Evolutionary conservation across 1,140 invertebrate species (phyloP), one percentile per base, ranked within the genome.

Genomic region (Leptonema lineaticorne): DNA sequence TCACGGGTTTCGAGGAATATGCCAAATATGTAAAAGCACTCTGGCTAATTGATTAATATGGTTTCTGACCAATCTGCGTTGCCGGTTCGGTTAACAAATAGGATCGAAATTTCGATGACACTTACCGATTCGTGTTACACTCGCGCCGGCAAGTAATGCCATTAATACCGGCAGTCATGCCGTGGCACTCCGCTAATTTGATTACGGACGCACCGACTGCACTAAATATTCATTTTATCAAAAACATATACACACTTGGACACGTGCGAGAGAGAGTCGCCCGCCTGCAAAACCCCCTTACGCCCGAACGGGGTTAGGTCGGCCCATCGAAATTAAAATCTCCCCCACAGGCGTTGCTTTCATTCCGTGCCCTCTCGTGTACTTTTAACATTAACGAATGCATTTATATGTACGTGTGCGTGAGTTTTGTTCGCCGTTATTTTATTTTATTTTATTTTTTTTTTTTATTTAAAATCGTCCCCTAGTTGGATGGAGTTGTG

Each of bases 161-260:
- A n/a, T n/a, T n/a, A n/a, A n/a, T n/a, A n/a, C n/a, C n/a, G n/a
- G n/a, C n/a, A n/a, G n/a, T n/a, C n/a, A n/a, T n/a, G 37, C 5
- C 9, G 37, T 14, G 11, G 37, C 37, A 41, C 37, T 41, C 37
- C 22, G 50, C 50, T 53, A 53, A 53, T 53, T 53, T 24, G 50
- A 53, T 53, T 53, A 53, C 20, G 1, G 50, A 53, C 9, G 50
- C 50, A 53, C 22, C 22, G 50, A 26, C 50, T 26, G 50, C 22
- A 53, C 22, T 53, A 53, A 53, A 53, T 53, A 53, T 53, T 53
- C 50, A 53, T 53, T 53, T 53, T 53, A 53, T 53, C 50, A 53
- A 53, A n/a, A 53, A 53, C 50, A 53, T 14, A 53, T 24, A n/a
- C n/a, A n/a, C 50, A 53, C 50, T 53, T 53, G 50, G 50, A 53